Base-by-base conservation (phyloP, 2,888 invertebrate genomes). In the Diogma glabrata region DNA sequence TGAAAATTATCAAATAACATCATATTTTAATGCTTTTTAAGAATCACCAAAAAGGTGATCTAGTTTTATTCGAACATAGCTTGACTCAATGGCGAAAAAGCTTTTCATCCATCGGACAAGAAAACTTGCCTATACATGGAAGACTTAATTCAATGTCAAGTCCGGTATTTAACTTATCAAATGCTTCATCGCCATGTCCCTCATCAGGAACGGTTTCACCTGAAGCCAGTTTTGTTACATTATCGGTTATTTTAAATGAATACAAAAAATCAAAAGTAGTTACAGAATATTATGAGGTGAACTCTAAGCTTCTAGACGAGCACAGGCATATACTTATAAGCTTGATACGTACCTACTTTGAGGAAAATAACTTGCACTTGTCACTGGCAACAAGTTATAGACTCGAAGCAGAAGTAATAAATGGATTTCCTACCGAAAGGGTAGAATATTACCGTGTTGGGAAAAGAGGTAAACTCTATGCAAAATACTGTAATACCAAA, bases 81-180 rank as follows among this genome's bases (percentile, higher is more conserved):
- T 53, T 60, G 40, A 57, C 57, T 47, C 20, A 47, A 26, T 60
- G 60, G 60, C 49, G 56, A 46, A n/a, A n/a, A n/a, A n/a, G n/a
- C n/a, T n/a, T n/a, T n/a, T 23, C 57, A 28, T 48, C 51, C 9
- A 57, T 58, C 22, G 57, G 54, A 51, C 14, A 55, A 16, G 54
- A 56, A 24, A 45, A 51, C 6, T 43, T 26, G 12, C 4, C 16
- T 3, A 38, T 4, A 4, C 7, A 38, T 9, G 38, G 19, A 38
- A 38, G 7, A 7, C 3, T 4, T 38, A 10, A 17, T 7, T 5
- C 38, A 17, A 38, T 9, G 10, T 16, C 38, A n/a, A 4, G 17
- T 9, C 4, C 38, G 4, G n/a, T n/a, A n/a, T n/a, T n/a, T n/a
- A n/a, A n/a, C n/a, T n/a, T n/a, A n/a, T 14, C 38, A 33, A 33